These are phyloP conservation scores for Gadopsis bispinosus DNA, from an alignment of 2,797 vertebrate species.

Conservation along the genomic window DNA sequence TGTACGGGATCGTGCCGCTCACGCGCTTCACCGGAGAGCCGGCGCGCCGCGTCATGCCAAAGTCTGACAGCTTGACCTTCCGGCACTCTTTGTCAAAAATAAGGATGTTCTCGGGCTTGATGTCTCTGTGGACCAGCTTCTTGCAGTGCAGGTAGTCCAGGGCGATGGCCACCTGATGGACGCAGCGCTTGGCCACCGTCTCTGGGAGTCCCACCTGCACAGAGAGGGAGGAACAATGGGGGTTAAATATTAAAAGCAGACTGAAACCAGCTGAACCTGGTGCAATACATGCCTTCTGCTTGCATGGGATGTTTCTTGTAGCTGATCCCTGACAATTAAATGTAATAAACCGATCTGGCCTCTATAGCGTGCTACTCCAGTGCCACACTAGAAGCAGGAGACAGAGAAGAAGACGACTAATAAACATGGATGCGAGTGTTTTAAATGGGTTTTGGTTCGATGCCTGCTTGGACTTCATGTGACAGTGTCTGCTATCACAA, in stretches of 20 bases:
- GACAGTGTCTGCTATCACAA: no score
- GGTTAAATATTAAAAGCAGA: not conserved
- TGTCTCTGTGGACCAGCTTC: conserved; percentile 87
- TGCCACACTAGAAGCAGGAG: no score
- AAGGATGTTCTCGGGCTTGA: conserved; percentile 88
- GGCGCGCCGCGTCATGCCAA: conserved; percentile 86
- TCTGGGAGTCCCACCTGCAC: conserved; percentile 85
- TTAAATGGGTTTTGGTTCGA: no score
- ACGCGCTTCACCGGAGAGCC: conserved; percentile 86
- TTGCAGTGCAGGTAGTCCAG: conserved; percentile 87
- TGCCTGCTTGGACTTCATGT: no score
- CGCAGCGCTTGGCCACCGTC: conserved; percentile 84
- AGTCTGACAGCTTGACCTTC: conserved; percentile 88
- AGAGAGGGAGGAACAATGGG: not conserved
- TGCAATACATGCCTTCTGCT: no score
- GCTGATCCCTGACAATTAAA: no score
- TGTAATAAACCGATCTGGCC: no score
- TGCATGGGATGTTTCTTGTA: no score
- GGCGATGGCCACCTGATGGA: conserved; percentile 87
- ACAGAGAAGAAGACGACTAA: no score
- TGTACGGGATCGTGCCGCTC: conserved; percentile 88
- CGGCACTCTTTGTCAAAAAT: conserved; percentile 87
- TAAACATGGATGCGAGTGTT: no score
- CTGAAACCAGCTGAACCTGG: no score
- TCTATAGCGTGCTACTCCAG: no score